phyloP scores from a whole-genome alignment of 2,888 invertebrate species.

The Sialis lutaria region DNA sequence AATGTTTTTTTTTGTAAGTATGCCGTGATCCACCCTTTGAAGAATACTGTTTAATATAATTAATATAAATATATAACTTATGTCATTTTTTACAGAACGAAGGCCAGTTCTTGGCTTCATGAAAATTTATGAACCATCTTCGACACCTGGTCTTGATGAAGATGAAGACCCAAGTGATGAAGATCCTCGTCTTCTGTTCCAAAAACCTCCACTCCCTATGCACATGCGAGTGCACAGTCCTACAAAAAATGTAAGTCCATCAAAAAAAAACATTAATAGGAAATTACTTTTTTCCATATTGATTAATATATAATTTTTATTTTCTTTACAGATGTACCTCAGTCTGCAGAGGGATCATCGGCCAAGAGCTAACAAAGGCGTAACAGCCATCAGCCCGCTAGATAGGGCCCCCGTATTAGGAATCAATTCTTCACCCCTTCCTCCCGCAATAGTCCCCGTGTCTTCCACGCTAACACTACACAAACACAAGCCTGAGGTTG shows the following conservation, averaged over 20 bases:
- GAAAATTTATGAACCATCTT: conserved; percentile 35
- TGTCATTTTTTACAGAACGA: conserved; percentile 21
- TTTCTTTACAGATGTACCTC: conserved; percentile 56
- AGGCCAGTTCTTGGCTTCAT: conserved; percentile 31
- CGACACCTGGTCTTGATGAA: conserved; percentile 25
- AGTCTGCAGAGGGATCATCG: conserved; percentile 32
- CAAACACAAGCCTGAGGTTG: conserved; percentile 67
- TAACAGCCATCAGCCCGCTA: conserved; percentile 35
- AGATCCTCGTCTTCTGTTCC: conserved; percentile 13
- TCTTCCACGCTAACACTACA: conserved; percentile 65
- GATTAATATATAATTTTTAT: neutral
- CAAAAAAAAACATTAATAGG: too few species aligned
- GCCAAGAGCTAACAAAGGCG: conserved; percentile 42
- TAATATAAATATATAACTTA: neutral
- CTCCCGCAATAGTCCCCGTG: conserved; percentile 27
- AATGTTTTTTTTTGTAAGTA: neutral
- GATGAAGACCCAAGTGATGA: conserved; percentile 24
- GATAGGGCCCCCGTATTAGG: conserved; percentile 17
- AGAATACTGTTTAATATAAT: neutral
- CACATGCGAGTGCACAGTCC: conserved; percentile 3
- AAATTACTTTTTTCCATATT: too few species aligned
- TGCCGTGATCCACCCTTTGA: neutral
- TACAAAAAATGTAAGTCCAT: conserved; percentile 5
- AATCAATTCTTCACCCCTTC: conserved; percentile 6
- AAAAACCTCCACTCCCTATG: conserved; percentile 5